Percentiles rank a stretch among this genome's conserved stretches.
Evolutionary conservation across 2,888 invertebrate genomes (phyloP).

Genomic region (Tetropium fuscum): DNA sequence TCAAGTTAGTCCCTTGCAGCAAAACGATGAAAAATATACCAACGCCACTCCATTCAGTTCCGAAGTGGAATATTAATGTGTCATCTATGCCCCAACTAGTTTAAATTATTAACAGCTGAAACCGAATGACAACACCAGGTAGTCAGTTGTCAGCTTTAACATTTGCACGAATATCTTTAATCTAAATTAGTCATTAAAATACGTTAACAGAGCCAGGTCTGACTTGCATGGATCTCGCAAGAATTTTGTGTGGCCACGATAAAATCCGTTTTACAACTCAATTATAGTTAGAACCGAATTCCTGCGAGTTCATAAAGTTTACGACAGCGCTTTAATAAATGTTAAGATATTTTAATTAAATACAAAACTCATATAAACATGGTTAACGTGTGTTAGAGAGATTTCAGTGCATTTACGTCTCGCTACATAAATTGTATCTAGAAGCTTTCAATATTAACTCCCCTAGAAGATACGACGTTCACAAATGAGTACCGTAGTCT

Average conservation of each 20-base stretch:
- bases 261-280: conserved; percentile 41
- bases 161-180: conserved; percentile 27
- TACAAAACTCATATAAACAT: neutral
- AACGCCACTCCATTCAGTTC: neutral
- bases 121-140: conserved; percentile 22
- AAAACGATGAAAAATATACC: conserved; percentile 1
- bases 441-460: too few species aligned
- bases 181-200: conserved; percentile 31
- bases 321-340: conserved; percentile 29
- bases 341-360: conserved; percentile 37
- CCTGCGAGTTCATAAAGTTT: conserved; percentile 42
- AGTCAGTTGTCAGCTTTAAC: conserved; percentile 25
- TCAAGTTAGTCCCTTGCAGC: neutral
- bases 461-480: too few species aligned
- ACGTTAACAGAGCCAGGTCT: conserved; percentile 12
- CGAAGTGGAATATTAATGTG: conserved; percentile 11
- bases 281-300: conserved; percentile 38
- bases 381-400: neutral
- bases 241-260: conserved; percentile 38
- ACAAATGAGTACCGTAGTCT: too few species aligned
- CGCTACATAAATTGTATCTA: too few species aligned
- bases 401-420: neutral
- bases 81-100: conserved; percentile 3
- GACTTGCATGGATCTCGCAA: conserved; percentile 28
- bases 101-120: conserved; percentile 14